Base-by-base conservation (phyloP, 2,113 vertebrate genomes). In the Coracopsis vasa region DNA sequence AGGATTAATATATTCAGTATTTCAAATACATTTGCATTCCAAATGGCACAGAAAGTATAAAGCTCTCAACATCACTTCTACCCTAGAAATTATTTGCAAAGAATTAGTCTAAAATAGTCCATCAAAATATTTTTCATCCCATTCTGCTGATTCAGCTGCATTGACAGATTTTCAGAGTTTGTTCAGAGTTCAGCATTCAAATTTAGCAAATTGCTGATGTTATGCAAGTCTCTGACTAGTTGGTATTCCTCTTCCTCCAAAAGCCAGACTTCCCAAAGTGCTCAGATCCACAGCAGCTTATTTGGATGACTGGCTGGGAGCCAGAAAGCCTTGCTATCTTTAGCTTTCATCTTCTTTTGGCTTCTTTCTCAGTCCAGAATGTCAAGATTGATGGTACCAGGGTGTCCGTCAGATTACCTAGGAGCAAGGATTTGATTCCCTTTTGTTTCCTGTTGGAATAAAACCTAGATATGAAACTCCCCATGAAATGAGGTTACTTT, bases 401-500 rank as follows among this genome's bases (percentile, higher is more conserved):
- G 7, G 29, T 92, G 83, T 91, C 91, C 11, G 0, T 91, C 50
- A 67, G 47, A 92, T 94, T 92, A 71, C 73, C 27, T 69, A 72
- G 69, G 80, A 85, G 51, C 16, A 4, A 3, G 91, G 56, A 89
- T 95, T 91, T 86, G 33, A 97, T 91, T 95, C 69, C 65, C 47
- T 61, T 95, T 80, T 94, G n/a, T 79, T 89, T 91, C 79, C 47
- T 91, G 6, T 33, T 81, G 66, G 77, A 96, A 56, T 9, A 85
- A 94, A 96, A 94, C 80, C 90, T 93, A 95, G 83, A 88, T 95
- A 65, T 88, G 87, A 96, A 97, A 73, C 67, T 86, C 74, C 67
- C 81, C 90, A 93, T 94, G 81, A 96, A 97, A 95, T 93, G 44
- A 94, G 86, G 48, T 96, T 95, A 94, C 51, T 74, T 79, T 91